Base-by-base conservation (phyloP, 2,797 vertebrate species). In the Phoebastria nigripes region DNA sequence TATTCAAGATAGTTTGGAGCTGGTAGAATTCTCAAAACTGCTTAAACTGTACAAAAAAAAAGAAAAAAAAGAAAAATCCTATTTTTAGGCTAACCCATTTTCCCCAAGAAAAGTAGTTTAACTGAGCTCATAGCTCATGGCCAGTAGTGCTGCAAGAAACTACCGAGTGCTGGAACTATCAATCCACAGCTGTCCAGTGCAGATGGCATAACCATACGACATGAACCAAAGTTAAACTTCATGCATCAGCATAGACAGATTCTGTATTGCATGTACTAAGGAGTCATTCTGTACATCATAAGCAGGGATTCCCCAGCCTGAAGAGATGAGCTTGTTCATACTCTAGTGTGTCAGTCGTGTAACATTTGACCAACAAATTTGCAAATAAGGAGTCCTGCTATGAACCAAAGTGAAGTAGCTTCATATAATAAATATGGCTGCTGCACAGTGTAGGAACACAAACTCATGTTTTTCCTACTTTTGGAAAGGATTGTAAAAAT, bases 151-250 rank as follows among this genome's bases (percentile, higher is more conserved):
- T 51, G 21, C 24, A 79, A 72, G 44, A 82, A 82, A 12, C 19
- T 58, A 66, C 8, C 29, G 71, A 33, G 15, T 54, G 14, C 5
- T 37, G 52, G 12, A 70, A 26, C 11, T 52, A 12, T 44, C 19
- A 54, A 8, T 44, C 42, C 28, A 51, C 13, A 58, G 8, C 13
- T 73, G 9, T 31, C 72, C 31, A 6, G 0, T 61, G 22, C n/a
- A 70, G 31, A 28, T 9, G 3, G 15, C 31, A 56, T 66, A 58
- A 61, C 37, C 2, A 21, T 21, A 15, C 0, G 0, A n/a, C 3
- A 44, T 22, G 39, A 82, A 19, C 12, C 8, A 39, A 79, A 63
- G 9, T 33, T 85, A 76, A 52, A 52, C 29, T 71, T 72, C 20
- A 11, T 35, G 12, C 20, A 42, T 49, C 47, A 21, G 3, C 21